A percentile compares a stretch with the other conserved stretches of the same genome.
Conservation (phyloP, 2,797 vertebrate species). For the Danio tinwini region DNA sequence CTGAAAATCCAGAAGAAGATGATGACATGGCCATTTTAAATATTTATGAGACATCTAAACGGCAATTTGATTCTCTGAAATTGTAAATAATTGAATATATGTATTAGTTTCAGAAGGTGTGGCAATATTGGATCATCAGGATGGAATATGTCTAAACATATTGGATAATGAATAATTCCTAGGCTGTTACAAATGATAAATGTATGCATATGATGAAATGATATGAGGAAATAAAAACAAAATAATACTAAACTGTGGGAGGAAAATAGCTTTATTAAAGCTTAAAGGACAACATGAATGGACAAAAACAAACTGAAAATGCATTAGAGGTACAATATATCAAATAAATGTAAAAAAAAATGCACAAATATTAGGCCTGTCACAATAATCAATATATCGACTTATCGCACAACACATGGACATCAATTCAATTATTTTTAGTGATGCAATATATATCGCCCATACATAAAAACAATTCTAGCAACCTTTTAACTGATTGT, state of each 20-base stretch:
- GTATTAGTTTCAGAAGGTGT: background rate
- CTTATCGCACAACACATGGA: too few relatives aligned
- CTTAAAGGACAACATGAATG: background rate
- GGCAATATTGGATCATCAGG: background rate
- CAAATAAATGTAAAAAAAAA: background rate
- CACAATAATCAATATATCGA: too few relatives aligned
- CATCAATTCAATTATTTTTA: too few relatives aligned
- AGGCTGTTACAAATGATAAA: background rate
- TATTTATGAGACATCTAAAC: background rate
- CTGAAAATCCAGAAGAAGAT: slow-evolving; percentile 41
- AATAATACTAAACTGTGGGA: background rate
- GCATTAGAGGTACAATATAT: background rate
- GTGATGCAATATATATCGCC: too few relatives aligned
- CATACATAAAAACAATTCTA: too few relatives aligned
- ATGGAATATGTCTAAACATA: background rate
- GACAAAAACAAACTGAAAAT: background rate
- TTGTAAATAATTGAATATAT: background rate
- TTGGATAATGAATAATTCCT: too few relatives aligned
- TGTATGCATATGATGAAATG: too few relatives aligned
- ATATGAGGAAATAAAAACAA: slow-evolving; percentile 2
- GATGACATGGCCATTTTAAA: slow-evolving; percentile 1
- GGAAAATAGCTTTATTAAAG: background rate
- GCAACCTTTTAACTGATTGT: too few relatives aligned
- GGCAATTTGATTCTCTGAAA: background rate
- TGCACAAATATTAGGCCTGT: background rate